Evolutionary conservation across 2,888 invertebrate genomes (phyloP), one percentile per base, ranked within the genome.

Genomic region (Torymus tubicola): DNA sequence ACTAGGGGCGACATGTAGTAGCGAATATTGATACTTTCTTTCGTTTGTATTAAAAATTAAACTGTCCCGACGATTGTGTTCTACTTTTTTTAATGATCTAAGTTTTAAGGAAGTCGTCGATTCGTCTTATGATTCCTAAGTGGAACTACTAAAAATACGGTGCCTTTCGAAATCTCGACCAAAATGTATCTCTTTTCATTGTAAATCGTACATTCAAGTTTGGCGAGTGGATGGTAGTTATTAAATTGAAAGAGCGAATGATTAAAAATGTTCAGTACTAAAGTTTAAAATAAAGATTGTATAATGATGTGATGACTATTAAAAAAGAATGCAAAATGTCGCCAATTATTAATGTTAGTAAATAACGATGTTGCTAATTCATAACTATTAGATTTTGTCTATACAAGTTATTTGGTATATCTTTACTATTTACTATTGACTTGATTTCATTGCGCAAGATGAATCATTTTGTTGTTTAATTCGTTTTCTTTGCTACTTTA

Each of bases 391-490:
- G 69, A 72, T 69, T 63, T 69, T 18, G 11, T 68, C 42, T 77
- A 73, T 50, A 5, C 50, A 64, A 73, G 69, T 72, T 76, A 76
- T 42, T 42, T 68, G 63, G 73, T 81, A 80, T 82, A 77, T 70
- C 79, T 77, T 73, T 81, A 82, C 65, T 81, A 84, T 83, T 81
- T 84, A 83, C 81, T 83, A 82, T 87, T 88, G 88, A 89, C 88
- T 89, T 89, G 89, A 90, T 90, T 89, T 88, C 89, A 88, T 89
- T 87, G 84, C 84, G 82, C 84, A 84, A 84, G 87, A 88, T 88
- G 88, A 84, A 89, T 89, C 88, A 88, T 89, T 82, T 86, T 88
- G 86, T 87, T 87, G 86, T 87, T 87, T 87, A 85, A 83, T 80
- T 82, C 60, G 80, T 81, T 83, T 80, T 80, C 80, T 77, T 82